Conservation (phyloP, 2,113 vertebrate species). For the Percopsis transmontana region DNA sequence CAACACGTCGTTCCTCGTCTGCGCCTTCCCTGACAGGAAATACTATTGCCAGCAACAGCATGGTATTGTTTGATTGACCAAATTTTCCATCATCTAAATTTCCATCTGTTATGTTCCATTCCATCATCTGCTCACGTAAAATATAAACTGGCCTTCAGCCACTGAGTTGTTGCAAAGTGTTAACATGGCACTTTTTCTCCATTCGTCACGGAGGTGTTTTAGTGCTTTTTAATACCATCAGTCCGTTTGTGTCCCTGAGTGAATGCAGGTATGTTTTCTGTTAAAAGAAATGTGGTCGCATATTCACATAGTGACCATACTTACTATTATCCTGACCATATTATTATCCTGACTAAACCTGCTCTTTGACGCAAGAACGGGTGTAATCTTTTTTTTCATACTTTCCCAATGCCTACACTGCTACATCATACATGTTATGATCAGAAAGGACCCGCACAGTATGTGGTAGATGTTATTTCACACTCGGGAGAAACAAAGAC, state of each 20-base stretch:
- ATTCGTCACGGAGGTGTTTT: slow-evolving; percentile 31
- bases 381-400: no score
- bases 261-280: slow-evolving; percentile 4
- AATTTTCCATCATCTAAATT: no score
- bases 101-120: not conserved
- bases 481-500: no score
- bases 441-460: no score
- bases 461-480: no score
- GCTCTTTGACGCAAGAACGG: not conserved
- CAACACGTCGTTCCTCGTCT: slow-evolving; percentile 77
- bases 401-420: no score
- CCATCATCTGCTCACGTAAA: slow-evolving; percentile 4
- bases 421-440: no score
- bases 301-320: not conserved
- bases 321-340: not conserved
- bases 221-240: slow-evolving; percentile 26
- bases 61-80: slow-evolving; percentile 75
- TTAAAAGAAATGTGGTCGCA: not conserved
- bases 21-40: slow-evolving; percentile 59
- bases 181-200: slow-evolving; percentile 22
- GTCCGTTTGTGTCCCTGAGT: not conserved
- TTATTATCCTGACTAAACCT: not conserved
- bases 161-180: slow-evolving; percentile 21
- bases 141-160: slow-evolving; percentile 24
- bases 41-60: slow-evolving; percentile 70